Conservation (phyloP, 1,140 invertebrate genomes). For the Panagrolaimus sp. region DNA sequence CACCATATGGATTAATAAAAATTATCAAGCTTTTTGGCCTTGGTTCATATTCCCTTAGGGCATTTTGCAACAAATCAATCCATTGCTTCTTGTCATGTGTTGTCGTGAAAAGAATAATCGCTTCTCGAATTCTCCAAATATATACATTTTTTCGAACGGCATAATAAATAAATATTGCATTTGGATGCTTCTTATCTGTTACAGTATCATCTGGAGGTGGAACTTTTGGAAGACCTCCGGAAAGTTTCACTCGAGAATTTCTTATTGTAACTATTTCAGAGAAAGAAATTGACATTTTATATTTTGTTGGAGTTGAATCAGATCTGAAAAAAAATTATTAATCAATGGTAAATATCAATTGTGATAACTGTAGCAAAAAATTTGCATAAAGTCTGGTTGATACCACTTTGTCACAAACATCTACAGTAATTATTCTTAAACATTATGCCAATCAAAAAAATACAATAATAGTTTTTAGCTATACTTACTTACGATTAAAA, state of each 20-base stretch:
- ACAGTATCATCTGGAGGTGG: conserved; percentile 8
- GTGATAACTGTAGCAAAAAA: background rate
- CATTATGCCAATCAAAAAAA: too few relatives aligned
- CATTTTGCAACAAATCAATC: conserved; percentile 30
- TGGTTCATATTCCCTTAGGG: conserved; percentile 61
- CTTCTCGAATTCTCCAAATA: conserved; percentile 43
- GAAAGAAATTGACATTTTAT: conserved; percentile 5
- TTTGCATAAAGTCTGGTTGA: too few relatives aligned
- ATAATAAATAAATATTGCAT: conserved; percentile 46
- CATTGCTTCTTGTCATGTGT: conserved; percentile 45
- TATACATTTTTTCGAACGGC: conserved; percentile 36
- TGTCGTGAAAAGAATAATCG: conserved; percentile 35
- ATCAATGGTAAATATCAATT: too few relatives aligned
- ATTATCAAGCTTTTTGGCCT: conserved; percentile 71
- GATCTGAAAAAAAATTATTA: background rate
- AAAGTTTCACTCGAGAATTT: conserved; percentile 16
- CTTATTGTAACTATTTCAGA: conserved; percentile 23
- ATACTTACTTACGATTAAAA: too few relatives aligned
- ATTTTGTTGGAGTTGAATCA: background rate
- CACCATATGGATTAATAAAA: conserved; percentile 80
- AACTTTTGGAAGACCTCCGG: conserved; percentile 18
- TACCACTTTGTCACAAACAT: too few relatives aligned
- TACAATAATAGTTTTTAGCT: too few relatives aligned
- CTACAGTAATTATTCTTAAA: too few relatives aligned
- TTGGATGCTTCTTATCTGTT: conserved; percentile 23